phyloP scores from a whole-genome alignment of 1,140 invertebrate genomes.

The Scaptomyza pallida region DNA sequence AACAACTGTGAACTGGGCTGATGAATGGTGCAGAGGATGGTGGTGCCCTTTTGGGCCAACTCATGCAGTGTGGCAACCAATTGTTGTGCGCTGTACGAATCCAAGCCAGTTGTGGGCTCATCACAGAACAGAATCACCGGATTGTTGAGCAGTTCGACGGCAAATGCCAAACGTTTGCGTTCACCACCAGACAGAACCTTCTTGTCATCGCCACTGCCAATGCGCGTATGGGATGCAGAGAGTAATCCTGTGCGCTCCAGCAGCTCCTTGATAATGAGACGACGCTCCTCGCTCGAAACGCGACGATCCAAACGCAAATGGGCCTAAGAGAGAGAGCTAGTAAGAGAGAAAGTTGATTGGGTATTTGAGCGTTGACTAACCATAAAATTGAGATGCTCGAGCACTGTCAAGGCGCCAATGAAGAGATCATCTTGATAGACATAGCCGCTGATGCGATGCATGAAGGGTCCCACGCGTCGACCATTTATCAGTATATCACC shows the following conservation, averaged over 20 bases:
- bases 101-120: constrained; percentile 97
- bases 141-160: constrained; percentile 96
- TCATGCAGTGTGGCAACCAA: constrained; percentile 90
- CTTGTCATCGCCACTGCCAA: constrained; percentile 88
- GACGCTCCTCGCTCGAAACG: constrained; percentile 86
- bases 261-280: constrained; percentile 88
- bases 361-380: constrained; percentile 84
- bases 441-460: constrained; percentile 94
- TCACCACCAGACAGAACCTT: constrained; percentile 98
- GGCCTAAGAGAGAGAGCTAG: constrained; percentile 86
- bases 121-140: constrained; percentile 97
- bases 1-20: constrained; percentile 97
- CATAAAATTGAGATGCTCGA: constrained; percentile 96
- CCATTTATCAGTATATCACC: constrained; percentile 92
- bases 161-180: constrained; percentile 95
- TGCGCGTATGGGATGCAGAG: constrained; percentile 89
- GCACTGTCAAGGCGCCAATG: constrained; percentile 93
- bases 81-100: constrained; percentile 96
- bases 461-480: constrained; percentile 87
- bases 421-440: constrained; percentile 98
- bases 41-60: constrained; percentile 89
- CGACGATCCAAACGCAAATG: constrained; percentile 91
- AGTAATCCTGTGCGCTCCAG: constrained; percentile 90
- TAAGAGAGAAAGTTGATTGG: not conserved
- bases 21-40: constrained; percentile 97